These are phyloP conservation scores for Prolemur simus DNA, from an alignment of 2,113 vertebrate genomes.

Conservation along the genomic window DNA sequence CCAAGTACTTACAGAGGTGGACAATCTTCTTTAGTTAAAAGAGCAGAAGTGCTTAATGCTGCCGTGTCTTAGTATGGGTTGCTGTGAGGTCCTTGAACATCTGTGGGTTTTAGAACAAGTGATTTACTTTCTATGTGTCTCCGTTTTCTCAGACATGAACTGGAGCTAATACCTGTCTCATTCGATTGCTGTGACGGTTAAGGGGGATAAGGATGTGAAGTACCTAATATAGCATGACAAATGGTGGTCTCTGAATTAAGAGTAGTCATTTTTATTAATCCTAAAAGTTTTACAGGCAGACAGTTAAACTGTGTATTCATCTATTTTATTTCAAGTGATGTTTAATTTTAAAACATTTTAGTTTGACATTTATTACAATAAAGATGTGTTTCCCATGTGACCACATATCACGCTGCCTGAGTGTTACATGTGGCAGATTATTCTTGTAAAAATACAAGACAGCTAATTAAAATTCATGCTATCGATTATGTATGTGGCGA, in stretches of 20 bases:
- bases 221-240: not conserved
- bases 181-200: not conserved
- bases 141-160: not conserved
- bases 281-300: not conserved
- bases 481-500: constrained; percentile 60
- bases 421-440: constrained; percentile 57
- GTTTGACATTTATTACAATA: not conserved
- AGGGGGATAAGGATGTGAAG: not conserved
- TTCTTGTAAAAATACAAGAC: constrained; percentile 56
- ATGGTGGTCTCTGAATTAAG: not conserved
- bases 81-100: not conserved
- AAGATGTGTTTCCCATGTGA: not conserved
- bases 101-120: not conserved
- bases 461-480: constrained; percentile 67
- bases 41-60: not conserved
- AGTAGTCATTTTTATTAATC: not conserved
- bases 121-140: not conserved
- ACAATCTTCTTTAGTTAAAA: not conserved
- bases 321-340: not conserved
- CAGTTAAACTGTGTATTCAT: not conserved
- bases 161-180: not conserved
- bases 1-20: not conserved
- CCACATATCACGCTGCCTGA: not conserved
- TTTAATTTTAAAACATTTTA: constrained; percentile 5
- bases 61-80: not conserved